Evolutionary conservation across 1,140 invertebrate species (phyloP).

Genomic region (Onthophagus taurus): DNA sequence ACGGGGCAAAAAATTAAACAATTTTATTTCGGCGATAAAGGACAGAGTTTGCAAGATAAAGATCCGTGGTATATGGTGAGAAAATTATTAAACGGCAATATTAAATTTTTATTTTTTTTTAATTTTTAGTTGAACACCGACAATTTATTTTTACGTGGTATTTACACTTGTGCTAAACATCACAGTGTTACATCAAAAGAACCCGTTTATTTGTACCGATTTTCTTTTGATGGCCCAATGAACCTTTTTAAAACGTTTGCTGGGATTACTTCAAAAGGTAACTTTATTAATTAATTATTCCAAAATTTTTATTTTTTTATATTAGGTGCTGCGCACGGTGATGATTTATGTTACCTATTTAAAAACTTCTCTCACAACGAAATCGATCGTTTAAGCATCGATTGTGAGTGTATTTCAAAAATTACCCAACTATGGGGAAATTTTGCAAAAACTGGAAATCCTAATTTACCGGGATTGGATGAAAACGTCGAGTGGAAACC

Average conservation of each 20-base stretch:
- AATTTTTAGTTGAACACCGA: conserved; percentile 11
- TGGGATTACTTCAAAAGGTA: not conserved
- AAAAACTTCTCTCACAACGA: conserved; percentile 12
- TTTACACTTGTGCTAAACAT: not conserved
- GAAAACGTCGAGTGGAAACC: conserved; percentile 19
- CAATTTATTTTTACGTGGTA: not conserved
- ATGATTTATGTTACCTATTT: conserved; percentile 24
- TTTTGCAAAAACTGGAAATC: conserved; percentile 37
- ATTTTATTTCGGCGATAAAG: conserved; percentile 42
- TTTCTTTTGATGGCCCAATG: conserved; percentile 7
- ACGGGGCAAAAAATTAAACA: conserved; percentile 42
- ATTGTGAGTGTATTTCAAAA: conserved; percentile 14
- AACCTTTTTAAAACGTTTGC: conserved; percentile 4
- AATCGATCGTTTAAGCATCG: conserved; percentile 11
- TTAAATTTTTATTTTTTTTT: not conserved
- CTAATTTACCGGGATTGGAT: conserved; percentile 15
- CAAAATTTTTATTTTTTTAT: not conserved
- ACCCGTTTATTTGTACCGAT: conserved; percentile 8
- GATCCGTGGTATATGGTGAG: conserved; percentile 4
- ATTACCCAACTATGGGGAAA: conserved; percentile 38
- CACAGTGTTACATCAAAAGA: not conserved
- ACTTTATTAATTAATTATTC: not conserved
- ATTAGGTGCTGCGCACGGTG: conserved; percentile 18
- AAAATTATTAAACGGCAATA: not conserved
- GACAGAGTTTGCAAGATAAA: conserved; percentile 31